A percentile compares a stretch with the other conserved stretches of the same genome.
These are phyloP conservation scores for Epinotia bilunana DNA, from an alignment of 2,888 invertebrate genomes.

Conservation along the genomic window DNA sequence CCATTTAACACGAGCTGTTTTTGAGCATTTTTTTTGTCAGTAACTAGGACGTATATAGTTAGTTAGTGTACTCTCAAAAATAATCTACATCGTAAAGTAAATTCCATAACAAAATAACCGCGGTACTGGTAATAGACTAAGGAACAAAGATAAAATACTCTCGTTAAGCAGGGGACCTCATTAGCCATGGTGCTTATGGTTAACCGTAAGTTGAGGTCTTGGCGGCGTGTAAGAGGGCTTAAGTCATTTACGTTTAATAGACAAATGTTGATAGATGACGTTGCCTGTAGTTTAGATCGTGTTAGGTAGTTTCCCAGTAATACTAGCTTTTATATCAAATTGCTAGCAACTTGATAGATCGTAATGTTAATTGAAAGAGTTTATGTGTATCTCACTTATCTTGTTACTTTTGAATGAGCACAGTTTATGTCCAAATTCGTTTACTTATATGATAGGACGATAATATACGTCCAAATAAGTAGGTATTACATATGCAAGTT, in stretches of 20 bases:
- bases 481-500: background rate
- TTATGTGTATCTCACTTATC: background rate
- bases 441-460: constrained; percentile 1
- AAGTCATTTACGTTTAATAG: constrained; percentile 1
- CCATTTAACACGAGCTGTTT: no score
- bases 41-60: no score
- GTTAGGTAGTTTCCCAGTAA: background rate
- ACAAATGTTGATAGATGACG: constrained; percentile 11
- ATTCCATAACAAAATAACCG: background rate
- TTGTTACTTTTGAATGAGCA: background rate
- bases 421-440: constrained; percentile 5
- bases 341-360: background rate
- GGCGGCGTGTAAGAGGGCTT: background rate
- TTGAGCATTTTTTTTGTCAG: no score
- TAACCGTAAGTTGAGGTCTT: constrained; percentile 29
- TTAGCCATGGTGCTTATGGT: constrained; percentile 28
- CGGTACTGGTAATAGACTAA: background rate
- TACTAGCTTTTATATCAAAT: background rate
- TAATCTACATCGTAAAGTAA: background rate
- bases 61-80: no score
- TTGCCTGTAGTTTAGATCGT: background rate
- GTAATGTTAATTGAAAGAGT: background rate
- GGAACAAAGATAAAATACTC: constrained; percentile 11
- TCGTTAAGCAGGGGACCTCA: constrained; percentile 22
- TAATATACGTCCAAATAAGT: background rate